Evolutionary conservation across 2,888 invertebrate genomes (phyloP), one percentile per base, ranked within the genome.

Genomic region (Mongoloraphidia duomilia): DNA sequence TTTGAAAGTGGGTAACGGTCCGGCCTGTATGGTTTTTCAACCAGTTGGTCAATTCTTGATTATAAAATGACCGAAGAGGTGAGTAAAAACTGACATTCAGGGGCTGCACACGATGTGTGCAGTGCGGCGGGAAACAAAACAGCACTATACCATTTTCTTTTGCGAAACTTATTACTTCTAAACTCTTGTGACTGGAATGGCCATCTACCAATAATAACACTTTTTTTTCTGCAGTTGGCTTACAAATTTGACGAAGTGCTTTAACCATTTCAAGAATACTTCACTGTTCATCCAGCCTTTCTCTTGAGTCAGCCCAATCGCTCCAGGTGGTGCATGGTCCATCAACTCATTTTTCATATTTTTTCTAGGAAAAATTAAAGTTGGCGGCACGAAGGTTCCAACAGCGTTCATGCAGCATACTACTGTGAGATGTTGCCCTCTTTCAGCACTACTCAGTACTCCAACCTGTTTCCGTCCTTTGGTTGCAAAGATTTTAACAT

Each of bases 131-230:
- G 2, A 55, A 34, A 43, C 55, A 53, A 4, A 56, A 9, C 42
- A 50, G 10, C 35, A 34, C 17, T 35, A 64, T 57, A n/a, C 63
- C 61, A 55, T 63, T 59, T 8, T 60, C 59, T 53, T 60, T 61
- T 34, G 62, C 62, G 50, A 57, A 55, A 45, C 60, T 54, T 33
- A 64, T 34, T 26, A 45, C 14, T 13, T 49, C 12, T 11, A 44
- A 8, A n/a, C 33, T 26, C 17, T 49, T 49, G 33, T 44, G 59
- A 10, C 58, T 58, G 44, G 54, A 54, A 45, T 60, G 60, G 34
- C 58, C 59, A 49, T 61, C 60, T n/a, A 60, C 39, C 14, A 58
- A 49, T 2, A 60, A 44, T 12, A 58, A 36, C 36, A 54, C 53
- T 48, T 58, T 57, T 43, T 17, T 17, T 3, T 4, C 2, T 2